These are phyloP conservation scores for Metopia argyrocephala DNA, from an alignment of 2,888 invertebrate genomes.

Conservation along the genomic window DNA sequence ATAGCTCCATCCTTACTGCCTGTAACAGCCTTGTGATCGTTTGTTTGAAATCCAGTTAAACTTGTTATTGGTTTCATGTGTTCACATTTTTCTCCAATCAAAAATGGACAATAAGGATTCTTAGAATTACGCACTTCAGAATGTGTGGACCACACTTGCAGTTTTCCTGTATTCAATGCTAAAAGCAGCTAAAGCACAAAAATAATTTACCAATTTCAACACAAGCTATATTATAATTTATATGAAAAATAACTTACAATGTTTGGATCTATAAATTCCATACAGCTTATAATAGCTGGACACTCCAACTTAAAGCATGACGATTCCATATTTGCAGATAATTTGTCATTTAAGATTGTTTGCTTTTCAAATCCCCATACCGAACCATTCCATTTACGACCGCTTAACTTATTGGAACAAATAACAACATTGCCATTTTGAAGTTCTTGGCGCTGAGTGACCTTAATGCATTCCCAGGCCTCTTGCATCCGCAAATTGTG, in stretches of 20 bases:
- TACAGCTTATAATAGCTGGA: constrained; percentile 71
- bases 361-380: constrained; percentile 74
- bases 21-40: constrained; percentile 70
- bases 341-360: constrained; percentile 59
- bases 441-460: not conserved
- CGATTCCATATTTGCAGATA: constrained; percentile 65
- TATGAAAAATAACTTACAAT: constrained; percentile 68
- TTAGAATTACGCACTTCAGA: constrained; percentile 70
- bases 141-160: constrained; percentile 77
- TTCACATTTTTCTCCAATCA: constrained; percentile 72
- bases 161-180: constrained; percentile 71
- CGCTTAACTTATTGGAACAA: constrained; percentile 72
- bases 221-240: not conserved
- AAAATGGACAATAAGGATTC: constrained; percentile 73
- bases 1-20: constrained; percentile 73
- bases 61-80: constrained; percentile 74
- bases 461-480: constrained; percentile 74
- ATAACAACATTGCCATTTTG: constrained; percentile 67
- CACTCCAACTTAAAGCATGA: constrained; percentile 72
- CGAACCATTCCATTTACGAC: constrained; percentile 74
- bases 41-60: constrained; percentile 70
- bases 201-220: not conserved
- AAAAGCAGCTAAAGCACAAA: constrained; percentile 69
- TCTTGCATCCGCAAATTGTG: constrained; percentile 71
- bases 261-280: constrained; percentile 72